Conservation (phyloP, 1,140 invertebrate genomes). For the Parasteatoda tepidariorum region DNA sequence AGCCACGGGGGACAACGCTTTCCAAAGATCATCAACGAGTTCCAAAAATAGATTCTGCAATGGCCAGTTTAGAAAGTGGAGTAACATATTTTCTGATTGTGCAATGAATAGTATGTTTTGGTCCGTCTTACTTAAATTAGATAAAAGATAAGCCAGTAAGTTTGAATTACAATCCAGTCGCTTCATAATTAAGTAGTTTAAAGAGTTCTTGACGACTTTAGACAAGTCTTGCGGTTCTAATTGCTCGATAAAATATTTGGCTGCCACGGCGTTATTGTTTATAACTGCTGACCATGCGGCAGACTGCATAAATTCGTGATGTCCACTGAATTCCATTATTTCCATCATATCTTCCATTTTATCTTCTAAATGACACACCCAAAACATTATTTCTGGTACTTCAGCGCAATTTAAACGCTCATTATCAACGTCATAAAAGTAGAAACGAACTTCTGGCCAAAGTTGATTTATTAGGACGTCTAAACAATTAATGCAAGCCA, state of each 20-base stretch:
- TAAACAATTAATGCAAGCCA: background rate
- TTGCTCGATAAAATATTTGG: background rate
- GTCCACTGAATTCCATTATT: background rate
- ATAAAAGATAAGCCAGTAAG: no score
- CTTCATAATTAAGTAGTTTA: no score
- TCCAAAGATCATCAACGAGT: no score
- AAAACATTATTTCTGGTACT: constrained; percentile 8
- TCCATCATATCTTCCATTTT: background rate
- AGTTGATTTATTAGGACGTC: background rate
- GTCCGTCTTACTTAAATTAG: no score
- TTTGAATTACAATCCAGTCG: no score
- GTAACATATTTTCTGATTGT: no score
- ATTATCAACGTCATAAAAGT: background rate
- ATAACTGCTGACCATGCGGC: background rate
- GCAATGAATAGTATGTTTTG: no score
- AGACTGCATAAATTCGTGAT: background rate
- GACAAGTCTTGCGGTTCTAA: no score
- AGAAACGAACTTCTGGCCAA: background rate
- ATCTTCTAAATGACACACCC: constrained; percentile 1
- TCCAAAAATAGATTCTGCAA: no score
- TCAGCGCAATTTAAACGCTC: background rate
- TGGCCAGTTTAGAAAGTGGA: no score
- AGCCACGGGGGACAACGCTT: no score
- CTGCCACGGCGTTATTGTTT: background rate
- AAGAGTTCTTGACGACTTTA: no score